Base-by-base conservation (phyloP, 2,113 vertebrate species). In the Poecile atricapillus region DNA sequence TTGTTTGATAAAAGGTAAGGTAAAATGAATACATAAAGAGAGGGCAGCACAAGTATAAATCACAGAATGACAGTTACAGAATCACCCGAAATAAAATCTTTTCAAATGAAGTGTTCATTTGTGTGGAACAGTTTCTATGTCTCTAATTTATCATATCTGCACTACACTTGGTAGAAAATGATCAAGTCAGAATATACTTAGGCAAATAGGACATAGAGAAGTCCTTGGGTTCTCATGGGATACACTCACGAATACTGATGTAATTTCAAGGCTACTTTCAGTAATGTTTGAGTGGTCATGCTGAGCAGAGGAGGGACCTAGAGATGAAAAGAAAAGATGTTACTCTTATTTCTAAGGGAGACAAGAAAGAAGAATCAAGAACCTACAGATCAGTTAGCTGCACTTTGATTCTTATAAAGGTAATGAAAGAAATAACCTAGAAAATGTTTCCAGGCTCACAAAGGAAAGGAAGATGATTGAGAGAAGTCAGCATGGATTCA, bases 331-430 rank as follows among this genome's bases (percentile, higher is more conserved):
- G 25, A 52, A 73, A 73, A 19, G 4, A 37, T 43, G 31, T 43
- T 43, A 53, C 7, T 52, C 16, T 2, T 44, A 3, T 62, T 18
- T 56, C 59, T 18, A 58, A 22, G 4, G 0, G 3, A 3, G 9
- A 1, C 5, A 55, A 71, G 58, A 55, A 77, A 67, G 20, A 62
- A n/a, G 35, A 87, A 39, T 20, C 23, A 67, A 18, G 24, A 33
- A 39, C 39, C 5, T 31, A n/a, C 24, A 65, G 27, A 27, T 14
- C 27, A 27, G 17, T 39, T 31, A 35, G 7, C 5, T 17, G 24
- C 27, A 35, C 16, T 76, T 70, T 3, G 4, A 19, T 33, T 7
- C 8, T 49, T 37, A 21, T 9, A 39, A 67, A 49, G 20, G 10
- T n/a, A 49, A n/a, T 15, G 23, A 41, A 77, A 30, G 14, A 44